phyloP scores from a whole-genome alignment of 2,797 vertebrate genomes.

The Hyperoplus immaculatus region DNA sequence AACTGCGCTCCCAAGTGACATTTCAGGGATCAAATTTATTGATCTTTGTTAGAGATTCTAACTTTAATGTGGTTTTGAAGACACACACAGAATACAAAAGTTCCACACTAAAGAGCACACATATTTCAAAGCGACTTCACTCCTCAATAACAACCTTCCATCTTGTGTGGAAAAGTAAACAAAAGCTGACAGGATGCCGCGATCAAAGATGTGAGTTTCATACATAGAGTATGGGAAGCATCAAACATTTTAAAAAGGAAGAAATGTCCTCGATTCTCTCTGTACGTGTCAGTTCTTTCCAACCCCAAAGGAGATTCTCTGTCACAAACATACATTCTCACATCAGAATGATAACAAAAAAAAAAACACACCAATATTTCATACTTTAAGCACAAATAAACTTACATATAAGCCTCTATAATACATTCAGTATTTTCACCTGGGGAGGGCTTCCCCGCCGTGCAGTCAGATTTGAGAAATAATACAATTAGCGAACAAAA shows the following conservation, averaged over 20 bases:
- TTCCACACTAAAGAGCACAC: not conserved
- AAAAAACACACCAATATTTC: constrained; percentile 10
- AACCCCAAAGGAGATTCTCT: constrained; percentile 39
- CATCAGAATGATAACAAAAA: constrained; percentile 35
- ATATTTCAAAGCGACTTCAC: not conserved
- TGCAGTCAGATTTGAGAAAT: constrained; percentile 47
- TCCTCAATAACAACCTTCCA: constrained; percentile 12
- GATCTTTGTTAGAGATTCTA: constrained; percentile 35
- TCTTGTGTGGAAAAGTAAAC: constrained; percentile 38
- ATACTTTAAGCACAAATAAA: constrained; percentile 31
- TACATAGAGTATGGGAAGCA: constrained; percentile 1
- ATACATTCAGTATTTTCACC: constrained; percentile 43
- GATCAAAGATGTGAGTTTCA: constrained; percentile 20
- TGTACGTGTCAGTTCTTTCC: constrained; percentile 2
- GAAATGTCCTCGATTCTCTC: constrained; percentile 26
- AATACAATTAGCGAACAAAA: constrained; percentile 66
- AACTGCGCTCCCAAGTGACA: constrained; percentile 42
- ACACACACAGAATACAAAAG: constrained; percentile 2
- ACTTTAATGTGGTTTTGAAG: constrained; percentile 22
- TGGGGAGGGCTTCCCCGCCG: constrained; percentile 31
- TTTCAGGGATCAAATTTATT: constrained; percentile 42
- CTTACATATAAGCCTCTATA: constrained; percentile 27
- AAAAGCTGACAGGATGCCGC: constrained; percentile 34
- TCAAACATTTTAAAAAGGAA: constrained; percentile 45
- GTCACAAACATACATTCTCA: constrained; percentile 50